Base-by-base conservation (phyloP, 2,888 invertebrate species). In the Dione juno region DNA sequence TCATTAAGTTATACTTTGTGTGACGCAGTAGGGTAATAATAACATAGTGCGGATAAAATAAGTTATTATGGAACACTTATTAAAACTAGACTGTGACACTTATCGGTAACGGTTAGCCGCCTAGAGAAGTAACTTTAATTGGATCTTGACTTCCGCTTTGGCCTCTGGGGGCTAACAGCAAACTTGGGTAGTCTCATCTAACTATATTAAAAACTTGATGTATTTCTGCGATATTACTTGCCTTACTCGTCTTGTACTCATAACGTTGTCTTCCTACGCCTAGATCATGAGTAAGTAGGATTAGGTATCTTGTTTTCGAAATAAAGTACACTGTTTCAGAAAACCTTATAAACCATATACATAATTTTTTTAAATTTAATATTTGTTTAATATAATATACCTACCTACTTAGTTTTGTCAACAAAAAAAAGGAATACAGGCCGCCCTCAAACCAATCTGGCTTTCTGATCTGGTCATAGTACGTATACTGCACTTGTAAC, bases 41-140 rank as follows among this genome's bases (percentile, higher is more conserved):
- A 40, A 40, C 16, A 40, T 13, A 14, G 58, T 35, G n/a, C 35
- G 10, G 3, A n/a, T 28, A 61, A 43, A 16, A 50, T 28, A 58
- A 50, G 28, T 37, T n/a, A 48, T 35, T 54, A 10, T 58, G 19
- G 21, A 66, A 67, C 52, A 52, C 45, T 67, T 71, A 58, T 58
- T 50, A 66, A 59, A 43, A 66, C 21, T 37, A 53, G 59, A 59
- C 41, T 28, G 59, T 54, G 66, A 75, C 77, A 78, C 77, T 76
- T 72, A 72, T 76, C 73, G 71, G 72, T 70, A 73, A 66, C 67
- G 71, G 63, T 70, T 52, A 54, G 70, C 45, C 41, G 71, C 58
- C 58, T 53, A 66, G 67, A 48, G 57, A 71, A 69, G 67, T 57
- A 74, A 76, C 71, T 76, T 76, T 72, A 74, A 76, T 76, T 76